Evolutionary conservation across 2,888 invertebrate species (phyloP).

Genomic region (Hemithea aestivaria): DNA sequence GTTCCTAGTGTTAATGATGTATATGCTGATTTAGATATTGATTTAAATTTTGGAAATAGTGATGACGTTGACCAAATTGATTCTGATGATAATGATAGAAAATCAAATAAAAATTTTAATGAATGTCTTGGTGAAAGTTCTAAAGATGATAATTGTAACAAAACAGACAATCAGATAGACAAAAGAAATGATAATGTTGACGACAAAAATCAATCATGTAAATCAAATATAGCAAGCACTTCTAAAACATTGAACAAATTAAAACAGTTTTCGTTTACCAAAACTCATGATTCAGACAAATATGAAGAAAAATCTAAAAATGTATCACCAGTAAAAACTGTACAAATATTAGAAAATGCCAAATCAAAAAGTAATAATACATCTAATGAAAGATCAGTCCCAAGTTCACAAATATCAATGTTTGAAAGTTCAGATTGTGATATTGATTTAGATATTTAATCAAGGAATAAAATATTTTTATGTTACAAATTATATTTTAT

Average conservation of each 20-base stretch:
- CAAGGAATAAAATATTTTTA: slow-evolving; percentile 22
- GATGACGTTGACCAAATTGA: slow-evolving; percentile 5
- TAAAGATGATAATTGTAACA: slow-evolving; percentile 3
- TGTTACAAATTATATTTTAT: slow-evolving; percentile 20
- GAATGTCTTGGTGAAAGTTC: slow-evolving; percentile 11
- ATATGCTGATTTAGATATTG: slow-evolving; percentile 55
- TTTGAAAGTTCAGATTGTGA: slow-evolving; percentile 75
- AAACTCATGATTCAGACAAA: slow-evolving; percentile 52
- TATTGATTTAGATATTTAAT: slow-evolving; percentile 71
- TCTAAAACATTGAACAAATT: slow-evolving; percentile 44
- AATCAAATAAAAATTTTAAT: slow-evolving; percentile 4
- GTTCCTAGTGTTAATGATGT: slow-evolving; percentile 72
- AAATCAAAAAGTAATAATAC: slow-evolving; percentile 29
- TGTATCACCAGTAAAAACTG: slow-evolving; percentile 20
- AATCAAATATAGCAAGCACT: slow-evolving; percentile 17
- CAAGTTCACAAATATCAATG: slow-evolving; percentile 66
- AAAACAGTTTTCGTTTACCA: slow-evolving; percentile 55
- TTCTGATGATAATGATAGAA: neutral
- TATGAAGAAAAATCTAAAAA: slow-evolving; percentile 41
- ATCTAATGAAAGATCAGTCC: slow-evolving; percentile 19
- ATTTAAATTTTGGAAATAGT: slow-evolving; percentile 42
- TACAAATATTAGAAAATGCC: slow-evolving; percentile 29
- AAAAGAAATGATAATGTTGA: neutral
- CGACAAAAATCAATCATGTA: slow-evolving; percentile 12
- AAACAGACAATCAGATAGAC: slow-evolving; percentile 1